Conservation (phyloP, 2,888 invertebrate genomes). For the Acleris laterana region DNA sequence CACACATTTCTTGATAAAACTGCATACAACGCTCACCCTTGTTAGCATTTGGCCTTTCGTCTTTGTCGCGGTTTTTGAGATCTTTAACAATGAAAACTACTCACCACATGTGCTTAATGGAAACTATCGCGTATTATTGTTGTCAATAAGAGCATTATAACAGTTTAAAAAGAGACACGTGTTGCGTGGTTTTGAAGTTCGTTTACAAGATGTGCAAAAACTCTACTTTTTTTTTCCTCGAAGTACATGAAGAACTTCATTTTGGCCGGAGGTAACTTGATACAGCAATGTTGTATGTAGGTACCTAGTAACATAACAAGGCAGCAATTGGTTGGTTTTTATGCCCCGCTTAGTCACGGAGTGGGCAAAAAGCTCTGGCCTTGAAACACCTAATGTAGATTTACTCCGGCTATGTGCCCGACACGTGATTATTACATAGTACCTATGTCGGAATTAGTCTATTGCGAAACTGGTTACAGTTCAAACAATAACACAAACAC, state of each 20-base stretch:
- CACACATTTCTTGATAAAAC: conserved; percentile 8
- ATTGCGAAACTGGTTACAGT: conserved; percentile 18
- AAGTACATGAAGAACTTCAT: no score
- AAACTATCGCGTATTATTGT: conserved; percentile 1
- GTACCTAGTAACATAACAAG: conserved; percentile 32
- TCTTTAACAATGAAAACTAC: conserved; percentile 8
- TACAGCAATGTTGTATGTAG: conserved; percentile 12
- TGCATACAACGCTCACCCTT: conserved; percentile 5
- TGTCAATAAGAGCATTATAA: neutral
- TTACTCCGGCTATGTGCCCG: conserved; percentile 36
- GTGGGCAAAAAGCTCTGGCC: conserved; percentile 69
- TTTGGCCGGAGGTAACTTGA: conserved; percentile 10
- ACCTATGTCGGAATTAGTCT: conserved; percentile 53
- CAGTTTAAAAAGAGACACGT: conserved; percentile 1
- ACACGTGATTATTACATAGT: conserved; percentile 68
- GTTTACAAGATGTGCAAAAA: conserved; percentile 2
- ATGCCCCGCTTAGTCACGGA: conserved; percentile 64
- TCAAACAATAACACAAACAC: conserved; percentile 19
- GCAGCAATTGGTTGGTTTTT: conserved; percentile 35
- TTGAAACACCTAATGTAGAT: conserved; percentile 57
- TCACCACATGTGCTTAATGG: conserved; percentile 6
- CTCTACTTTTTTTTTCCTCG: no score
- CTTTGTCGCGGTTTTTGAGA: conserved; percentile 3
- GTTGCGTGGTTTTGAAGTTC: conserved; percentile 6
- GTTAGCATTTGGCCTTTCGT: conserved; percentile 2